Conservation (phyloP, 2,113 vertebrate species). For the Mesocricetus auratus region DNA sequence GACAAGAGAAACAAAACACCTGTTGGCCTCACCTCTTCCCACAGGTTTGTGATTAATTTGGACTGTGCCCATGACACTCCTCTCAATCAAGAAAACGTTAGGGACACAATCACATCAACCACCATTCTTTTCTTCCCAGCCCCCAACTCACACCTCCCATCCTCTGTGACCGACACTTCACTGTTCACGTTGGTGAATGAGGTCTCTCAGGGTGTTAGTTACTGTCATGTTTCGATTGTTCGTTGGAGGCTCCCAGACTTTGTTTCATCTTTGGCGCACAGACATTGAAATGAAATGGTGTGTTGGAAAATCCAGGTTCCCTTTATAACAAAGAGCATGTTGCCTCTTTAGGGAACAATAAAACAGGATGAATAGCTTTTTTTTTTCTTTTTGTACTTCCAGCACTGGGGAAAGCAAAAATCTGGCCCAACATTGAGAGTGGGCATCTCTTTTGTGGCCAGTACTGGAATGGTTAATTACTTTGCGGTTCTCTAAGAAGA, state of each 20-base stretch:
- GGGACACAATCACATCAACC: neutral
- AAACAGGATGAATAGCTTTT: constrained; percentile 65
- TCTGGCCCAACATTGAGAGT: constrained; percentile 69
- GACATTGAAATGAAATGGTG: constrained; percentile 71
- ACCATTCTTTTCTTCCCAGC: neutral
- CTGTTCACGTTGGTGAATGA: constrained; percentile 47
- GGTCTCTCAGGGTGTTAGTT: constrained; percentile 71
- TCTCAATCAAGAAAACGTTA: neutral
- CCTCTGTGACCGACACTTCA: neutral
- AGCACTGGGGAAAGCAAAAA: constrained; percentile 71
- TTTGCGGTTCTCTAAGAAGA: constrained; percentile 69
- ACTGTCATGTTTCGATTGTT: constrained; percentile 78
- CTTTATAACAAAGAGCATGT: constrained; percentile 73
- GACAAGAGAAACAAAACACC: neutral
- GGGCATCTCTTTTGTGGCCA: constrained; percentile 69
- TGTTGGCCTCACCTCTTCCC: neutral
- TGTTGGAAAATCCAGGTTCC: constrained; percentile 79
- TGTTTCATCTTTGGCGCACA: constrained; percentile 73
- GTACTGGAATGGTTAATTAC: constrained; percentile 76
- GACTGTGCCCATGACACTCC: neutral
- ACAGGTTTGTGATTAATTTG: neutral
- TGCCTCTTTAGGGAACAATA: constrained; percentile 72
- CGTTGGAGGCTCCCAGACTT: constrained; percentile 68
- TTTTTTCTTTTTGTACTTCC: constrained; percentile 69
- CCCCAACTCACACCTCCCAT: neutral